Evolutionary conservation across 2,113 vertebrate genomes (phyloP), one percentile per base, ranked within the genome.

Genomic region (Rhagologus leucostigma): DNA sequence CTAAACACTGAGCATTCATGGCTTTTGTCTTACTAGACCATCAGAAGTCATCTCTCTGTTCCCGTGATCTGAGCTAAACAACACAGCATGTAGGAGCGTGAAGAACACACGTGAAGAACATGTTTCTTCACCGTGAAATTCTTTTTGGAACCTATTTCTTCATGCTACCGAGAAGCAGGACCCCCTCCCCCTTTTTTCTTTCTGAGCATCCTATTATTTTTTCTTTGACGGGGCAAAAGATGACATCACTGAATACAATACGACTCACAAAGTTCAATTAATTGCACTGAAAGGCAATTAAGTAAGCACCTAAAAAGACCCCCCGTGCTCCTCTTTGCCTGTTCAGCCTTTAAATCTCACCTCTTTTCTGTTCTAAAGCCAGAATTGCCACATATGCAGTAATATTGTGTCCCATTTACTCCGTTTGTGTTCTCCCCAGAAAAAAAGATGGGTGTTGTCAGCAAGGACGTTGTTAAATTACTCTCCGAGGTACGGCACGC

Each of bases 181-280:
- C 93, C 64, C 65, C 57, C 44, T 90, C 46, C 86, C 53, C 57
- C 62, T 39, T 68, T 87, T 35, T 32, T 69, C 44, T 77, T 69
- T 82, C 37, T 15, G 13, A 83, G 26, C 6, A 6, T 71, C 33
- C 18, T 3, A 29, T 84, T 90, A 46, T 93, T 70, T 73, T 93
- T 85, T 37, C 27, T 44, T 59, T 46, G 39, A 78, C 1, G 50
- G 55, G 89, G 60, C 49, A 83, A 64, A 93, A 63, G 30, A 88
- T 55, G 74, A 92, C 68, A 87, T 53, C 27, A 83, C 47, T 12
- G 11, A 74, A 78, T 69, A 41, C 26, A 90, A 81, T 23, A 67
- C 11, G 4, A 76, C 46, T 55, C n/a, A 60, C 39, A 96, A 97
- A 97, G 81, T 97, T 97, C 53, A 84, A 93, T 75, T 71, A 52